Conservation (phyloP, 2,797 vertebrate genomes). For the Remorina albescens region DNA sequence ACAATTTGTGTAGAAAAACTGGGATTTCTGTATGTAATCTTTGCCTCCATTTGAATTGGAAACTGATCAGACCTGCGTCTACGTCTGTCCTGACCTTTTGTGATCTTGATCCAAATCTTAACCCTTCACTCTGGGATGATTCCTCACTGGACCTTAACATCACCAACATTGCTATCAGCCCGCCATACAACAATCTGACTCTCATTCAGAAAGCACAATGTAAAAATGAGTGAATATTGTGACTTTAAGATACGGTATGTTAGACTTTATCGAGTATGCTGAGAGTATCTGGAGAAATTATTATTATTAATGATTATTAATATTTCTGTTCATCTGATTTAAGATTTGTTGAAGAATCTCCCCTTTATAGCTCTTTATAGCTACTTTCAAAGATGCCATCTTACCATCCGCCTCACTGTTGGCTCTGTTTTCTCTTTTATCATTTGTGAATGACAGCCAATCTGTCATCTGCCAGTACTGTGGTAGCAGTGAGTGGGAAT, state of each 20-base stretch:
- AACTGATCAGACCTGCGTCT: slow-evolving; percentile 19
- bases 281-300: slow-evolving; percentile 55
- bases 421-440: slow-evolving; percentile 37
- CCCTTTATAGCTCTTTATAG: slow-evolving; percentile 37
- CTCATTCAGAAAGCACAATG: slow-evolving; percentile 78
- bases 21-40: not conserved
- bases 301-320: no score
- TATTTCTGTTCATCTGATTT: slow-evolving; percentile 55
- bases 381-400: slow-evolving; percentile 60
- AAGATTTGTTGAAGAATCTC: slow-evolving; percentile 55
- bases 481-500: slow-evolving; percentile 42
- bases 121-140: not conserved
- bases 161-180: slow-evolving; percentile 16
- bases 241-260: slow-evolving; percentile 58
- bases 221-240: slow-evolving; percentile 71
- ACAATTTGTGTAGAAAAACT: not conserved
- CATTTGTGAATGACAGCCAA: slow-evolving; percentile 42
- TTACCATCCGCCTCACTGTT: slow-evolving; percentile 41
- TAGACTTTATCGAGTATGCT: slow-evolving; percentile 48
- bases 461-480: slow-evolving; percentile 40
- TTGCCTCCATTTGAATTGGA: not conserved
- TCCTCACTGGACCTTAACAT: slow-evolving; percentile 1
- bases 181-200: slow-evolving; percentile 60
- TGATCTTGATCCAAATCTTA: not conserved
- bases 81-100: not conserved